Conservation (phyloP, 2,113 vertebrate genomes). For the Cygnus buccinator region DNA sequence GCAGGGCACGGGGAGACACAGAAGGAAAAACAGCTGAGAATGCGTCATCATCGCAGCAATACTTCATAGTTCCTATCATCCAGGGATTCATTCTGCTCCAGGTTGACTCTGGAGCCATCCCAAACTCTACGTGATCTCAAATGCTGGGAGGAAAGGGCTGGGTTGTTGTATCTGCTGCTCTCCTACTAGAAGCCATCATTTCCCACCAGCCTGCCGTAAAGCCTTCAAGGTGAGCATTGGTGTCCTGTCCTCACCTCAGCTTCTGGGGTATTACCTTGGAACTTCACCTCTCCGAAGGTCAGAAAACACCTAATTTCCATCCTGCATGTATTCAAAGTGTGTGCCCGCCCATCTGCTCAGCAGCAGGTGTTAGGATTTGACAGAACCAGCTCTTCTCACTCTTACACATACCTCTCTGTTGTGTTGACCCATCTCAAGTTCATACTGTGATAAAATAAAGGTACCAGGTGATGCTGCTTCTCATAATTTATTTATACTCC, state of each 20-base stretch:
- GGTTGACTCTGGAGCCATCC: neutral
- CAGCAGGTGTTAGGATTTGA: neutral
- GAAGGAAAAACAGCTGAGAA: neutral
- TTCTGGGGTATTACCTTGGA: neutral
- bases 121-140: neutral
- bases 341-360: neutral
- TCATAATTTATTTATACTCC: neutral
- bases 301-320: constrained; percentile 40
- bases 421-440: neutral
- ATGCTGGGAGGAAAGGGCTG: neutral
- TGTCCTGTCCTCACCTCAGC: constrained; percentile 9
- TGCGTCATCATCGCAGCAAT: neutral
- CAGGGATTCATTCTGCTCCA: neutral
- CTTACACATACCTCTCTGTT: neutral
- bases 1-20: neutral
- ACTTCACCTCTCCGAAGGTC: neutral
- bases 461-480: neutral
- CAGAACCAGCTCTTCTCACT: neutral
- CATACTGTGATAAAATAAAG: neutral
- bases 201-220: neutral
- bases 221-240: neutral
- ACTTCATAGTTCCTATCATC: neutral
- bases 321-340: neutral
- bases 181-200: neutral
- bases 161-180: neutral